Evolutionary conservation across 2,888 invertebrate genomes (phyloP).

Genomic region (Agrochola circellaris): DNA sequence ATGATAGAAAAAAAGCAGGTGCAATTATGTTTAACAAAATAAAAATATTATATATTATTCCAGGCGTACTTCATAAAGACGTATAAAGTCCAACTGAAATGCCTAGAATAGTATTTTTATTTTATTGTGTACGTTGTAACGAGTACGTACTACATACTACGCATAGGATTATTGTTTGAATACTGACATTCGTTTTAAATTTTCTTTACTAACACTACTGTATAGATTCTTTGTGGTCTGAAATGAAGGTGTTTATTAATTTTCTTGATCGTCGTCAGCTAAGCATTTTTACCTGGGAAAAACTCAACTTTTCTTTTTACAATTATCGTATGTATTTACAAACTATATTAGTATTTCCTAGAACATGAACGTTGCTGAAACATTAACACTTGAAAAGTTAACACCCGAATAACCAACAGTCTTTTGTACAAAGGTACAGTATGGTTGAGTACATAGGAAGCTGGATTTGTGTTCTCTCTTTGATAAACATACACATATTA

Average conservation of each 20-base stretch:
- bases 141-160: neutral
- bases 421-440: neutral
- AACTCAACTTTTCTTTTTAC: neutral
- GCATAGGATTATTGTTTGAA: neutral
- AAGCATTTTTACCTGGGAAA: neutral
- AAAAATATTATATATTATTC: neutral
- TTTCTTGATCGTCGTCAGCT: neutral
- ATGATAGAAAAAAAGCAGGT: neutral
- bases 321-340: neutral
- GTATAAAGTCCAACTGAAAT: neutral
- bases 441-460: neutral
- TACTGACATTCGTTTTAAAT: neutral
- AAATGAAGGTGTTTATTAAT: neutral
- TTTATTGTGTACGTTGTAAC: neutral
- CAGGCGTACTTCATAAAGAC: neutral
- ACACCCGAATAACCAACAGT: slow-evolving; percentile 17
- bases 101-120: neutral
- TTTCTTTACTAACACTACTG: neutral
- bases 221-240: neutral
- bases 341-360: neutral
- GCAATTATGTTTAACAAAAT: neutral
- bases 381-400: neutral
- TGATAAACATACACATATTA: no score
- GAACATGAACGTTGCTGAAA: slow-evolving; percentile 2
- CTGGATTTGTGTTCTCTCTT: neutral